Evolutionary conservation across 2,888 invertebrate genomes (phyloP).

Genomic region (Eremobia ochroleuca): DNA sequence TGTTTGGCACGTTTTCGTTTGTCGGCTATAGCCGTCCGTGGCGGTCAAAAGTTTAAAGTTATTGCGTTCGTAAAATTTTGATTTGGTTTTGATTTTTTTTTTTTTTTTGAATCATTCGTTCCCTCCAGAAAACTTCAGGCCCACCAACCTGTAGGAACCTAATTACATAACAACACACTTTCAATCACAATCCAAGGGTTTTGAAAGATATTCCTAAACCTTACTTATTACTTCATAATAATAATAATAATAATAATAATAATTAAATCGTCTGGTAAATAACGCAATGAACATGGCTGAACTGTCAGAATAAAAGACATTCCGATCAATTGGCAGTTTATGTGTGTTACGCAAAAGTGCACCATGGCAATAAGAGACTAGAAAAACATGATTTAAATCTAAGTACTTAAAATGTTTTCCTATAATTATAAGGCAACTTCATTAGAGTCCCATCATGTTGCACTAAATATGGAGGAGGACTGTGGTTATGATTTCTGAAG

Average conservation of each 20-base stretch:
- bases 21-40: too few relatives aligned
- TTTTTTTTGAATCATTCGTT: too few relatives aligned
- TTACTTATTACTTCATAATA: too few relatives aligned
- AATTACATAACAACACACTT: neutral
- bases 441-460: constrained; percentile 38
- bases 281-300: neutral
- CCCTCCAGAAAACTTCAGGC: too few relatives aligned
- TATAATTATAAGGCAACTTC: constrained; percentile 19
- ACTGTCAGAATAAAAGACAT: neutral
- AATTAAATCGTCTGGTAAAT: neutral
- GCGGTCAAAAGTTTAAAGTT: too few relatives aligned
- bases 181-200: neutral
- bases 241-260: too few relatives aligned
- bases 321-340: neutral
- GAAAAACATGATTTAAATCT: neutral
- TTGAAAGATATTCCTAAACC: neutral
- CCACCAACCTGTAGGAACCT: neutral
- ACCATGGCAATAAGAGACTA: neutral
- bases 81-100: too few relatives aligned
- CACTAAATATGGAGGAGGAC: constrained; percentile 60
- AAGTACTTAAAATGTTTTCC: neutral
- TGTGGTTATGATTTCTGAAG: constrained; percentile 67
- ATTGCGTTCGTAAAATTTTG: neutral
- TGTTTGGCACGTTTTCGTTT: too few relatives aligned
- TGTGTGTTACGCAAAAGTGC: neutral